Evolutionary conservation across 1,140 invertebrate species (phyloP), one percentile per base, ranked within the genome.

Genomic region (Thaumetopoea pityocampa): DNA sequence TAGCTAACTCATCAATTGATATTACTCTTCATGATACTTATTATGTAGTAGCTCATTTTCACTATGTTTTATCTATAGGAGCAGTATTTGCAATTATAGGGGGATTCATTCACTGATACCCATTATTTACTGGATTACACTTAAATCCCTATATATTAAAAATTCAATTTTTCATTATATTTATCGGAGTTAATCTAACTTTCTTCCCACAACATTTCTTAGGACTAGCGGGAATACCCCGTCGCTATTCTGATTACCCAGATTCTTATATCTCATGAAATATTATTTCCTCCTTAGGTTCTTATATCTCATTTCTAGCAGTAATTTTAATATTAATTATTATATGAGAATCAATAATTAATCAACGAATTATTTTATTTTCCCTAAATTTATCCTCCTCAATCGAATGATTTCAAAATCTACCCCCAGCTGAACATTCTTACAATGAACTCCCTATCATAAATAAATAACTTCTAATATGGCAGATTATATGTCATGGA

Each of bases 151-250:
- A 72, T 51, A 70, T 63, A 65, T 76, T 88, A 82, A 88, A 88
- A 86, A 86, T 87, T 84, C 87, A 88, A 83, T 89, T 90, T 80
- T 56, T 80, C 42, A 61, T 55, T 37, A 90, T 89, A 86, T 92
- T 91, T 87, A 58, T 90, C 51, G 88, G 90, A 41, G 88, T 92
- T 52, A 92, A 92, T 87, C 51, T 92, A 85, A 92, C 90, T n/a
- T 93, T 92, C 79, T 92, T 92, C 20, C 90, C 91, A 10, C 89
- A 92, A 86, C 90, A 93, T 86, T 93, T 92, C 71, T 85, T 92
- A 87, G 91, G 91, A 11, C 76, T 92, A 85, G 85, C 83, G 23
- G 91, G 91, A 1, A 92, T 93, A 83, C 92, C 92, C 20, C 89
- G 91, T 34, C 90, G 91, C 20, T 91, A 91, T 52, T 88, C 88